Evolutionary conservation across 92 coral and sea anemone genomes (phyloP), one percentile per base, ranked within the genome.

Genomic region (Porites lobata): DNA sequence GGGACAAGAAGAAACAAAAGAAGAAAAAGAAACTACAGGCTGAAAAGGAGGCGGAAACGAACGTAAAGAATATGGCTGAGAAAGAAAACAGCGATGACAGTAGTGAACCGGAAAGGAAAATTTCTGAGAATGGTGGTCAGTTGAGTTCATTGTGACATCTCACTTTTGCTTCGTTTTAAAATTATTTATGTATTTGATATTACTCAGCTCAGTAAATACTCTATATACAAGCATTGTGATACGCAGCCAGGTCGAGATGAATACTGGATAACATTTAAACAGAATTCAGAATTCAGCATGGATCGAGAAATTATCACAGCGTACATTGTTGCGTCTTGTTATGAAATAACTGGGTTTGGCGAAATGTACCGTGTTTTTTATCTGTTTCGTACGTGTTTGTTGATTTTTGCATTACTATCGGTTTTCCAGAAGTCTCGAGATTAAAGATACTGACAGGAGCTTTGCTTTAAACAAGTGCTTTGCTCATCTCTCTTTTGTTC

Each of bases 1-100:
- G 99, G 56, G 99, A 96, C 95, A 95, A 94, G 92, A 96, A 96
- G 84, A 96, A 96, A 81, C 98, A 95, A 81, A 96, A 96, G 89
- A 96, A 95, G 96, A 96, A 93, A 94, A 92, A 93, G 89, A 87
- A 91, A 32, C 56, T 80, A 19, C 89, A 90, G 67, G 94, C 82
- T 61, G 90, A 92, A 86, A 92, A 87, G 61, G 90, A 84, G 1
- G 86, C 81, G 24, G 94, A 69, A 20, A 91, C 94, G 9, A 91
- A 91, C 68, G 86, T 77, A 50, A 91, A 76, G 66, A 91, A 91
- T 72, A 76, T 80, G 85, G 94, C 88, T 20, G 91, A 93, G 71
- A 90, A 95, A 79, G 91, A 85, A 57, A 83, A 91, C 65, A 91
- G 85, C 18, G 90, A 85, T n/a, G 94, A 89, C 50, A 85, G 87